Evolutionary conservation across 2,888 invertebrate species (phyloP).

Genomic region (Drosophila antonietae): DNA sequence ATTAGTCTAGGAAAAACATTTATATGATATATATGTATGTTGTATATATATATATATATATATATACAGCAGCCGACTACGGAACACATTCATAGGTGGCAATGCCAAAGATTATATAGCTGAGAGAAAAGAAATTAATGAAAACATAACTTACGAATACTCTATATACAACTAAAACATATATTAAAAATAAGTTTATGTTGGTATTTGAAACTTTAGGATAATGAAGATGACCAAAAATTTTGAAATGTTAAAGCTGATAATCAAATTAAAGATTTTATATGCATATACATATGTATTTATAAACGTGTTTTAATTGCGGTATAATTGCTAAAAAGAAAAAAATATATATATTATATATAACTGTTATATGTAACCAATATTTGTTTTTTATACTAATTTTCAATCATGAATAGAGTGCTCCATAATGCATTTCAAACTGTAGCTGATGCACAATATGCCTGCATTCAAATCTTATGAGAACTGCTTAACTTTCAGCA

Average conservation of each 20-base stretch:
- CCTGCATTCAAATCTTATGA: too few species aligned
- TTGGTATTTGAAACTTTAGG: conserved; percentile 38
- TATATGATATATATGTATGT: neutral
- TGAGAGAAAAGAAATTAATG: neutral
- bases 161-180: conserved; percentile 31
- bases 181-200: conserved; percentile 25
- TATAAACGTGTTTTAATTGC: neutral
- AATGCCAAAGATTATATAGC: conserved; percentile 67
- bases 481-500: neutral
- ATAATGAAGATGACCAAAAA: conserved; percentile 13
- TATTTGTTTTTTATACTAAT: neutral
- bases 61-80: conserved; percentile 20
- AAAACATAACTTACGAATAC: conserved; percentile 44
- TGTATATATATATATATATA: conserved; percentile 4
- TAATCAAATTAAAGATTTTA: conserved; percentile 53
- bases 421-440: neutral
- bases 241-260: conserved; percentile 42
- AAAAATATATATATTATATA: neutral
- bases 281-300: conserved; percentile 2
- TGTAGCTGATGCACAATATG: neutral
- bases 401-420: neutral
- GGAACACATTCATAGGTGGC: conserved; percentile 42
- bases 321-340: too few species aligned
- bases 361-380: neutral
- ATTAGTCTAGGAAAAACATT: conserved; percentile 33